These are phyloP conservation scores for Megaptera novaeangliae DNA, from an alignment of 2,113 vertebrate genomes.

Conservation along the genomic window DNA sequence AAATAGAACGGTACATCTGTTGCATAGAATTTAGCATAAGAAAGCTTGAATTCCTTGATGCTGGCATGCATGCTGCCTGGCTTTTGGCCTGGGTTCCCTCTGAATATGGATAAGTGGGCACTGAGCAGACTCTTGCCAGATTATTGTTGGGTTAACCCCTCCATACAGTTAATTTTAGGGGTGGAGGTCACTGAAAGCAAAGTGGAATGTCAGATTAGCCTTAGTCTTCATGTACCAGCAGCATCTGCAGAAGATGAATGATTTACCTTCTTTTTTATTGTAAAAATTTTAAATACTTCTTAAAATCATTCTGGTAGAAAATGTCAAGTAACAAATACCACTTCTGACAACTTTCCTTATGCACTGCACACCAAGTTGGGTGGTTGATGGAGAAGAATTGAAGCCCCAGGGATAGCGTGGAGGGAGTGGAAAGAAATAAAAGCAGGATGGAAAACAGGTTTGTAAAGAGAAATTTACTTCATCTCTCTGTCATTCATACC, in stretches of 20 bases:
- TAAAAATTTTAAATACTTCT: background rate
- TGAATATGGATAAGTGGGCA: background rate
- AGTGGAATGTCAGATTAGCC: conserved; percentile 16
- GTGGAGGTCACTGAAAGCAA: conserved; percentile 11
- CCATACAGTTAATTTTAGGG: conserved; percentile 26
- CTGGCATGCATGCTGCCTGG: background rate
- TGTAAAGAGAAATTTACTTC: background rate
- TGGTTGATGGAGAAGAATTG: conserved; percentile 12
- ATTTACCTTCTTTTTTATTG: conserved; percentile 20
- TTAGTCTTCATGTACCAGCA: background rate
- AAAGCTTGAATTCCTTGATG: background rate
- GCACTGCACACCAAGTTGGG: background rate
- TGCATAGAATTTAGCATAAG: background rate
- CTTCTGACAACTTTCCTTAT: conserved; percentile 38
- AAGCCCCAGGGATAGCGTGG: background rate
- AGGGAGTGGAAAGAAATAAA: background rate
- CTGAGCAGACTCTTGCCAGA: background rate
- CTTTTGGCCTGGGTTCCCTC: background rate
- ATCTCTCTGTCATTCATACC: background rate
- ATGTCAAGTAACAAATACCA: conserved; percentile 50
- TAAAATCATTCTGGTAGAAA: conserved; percentile 44
- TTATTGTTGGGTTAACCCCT: background rate
- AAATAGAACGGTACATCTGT: background rate
- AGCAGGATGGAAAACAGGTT: background rate
- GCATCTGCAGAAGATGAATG: conserved; percentile 39